Percentiles rank a stretch among this genome's conserved stretches.
phyloP scores from a whole-genome alignment of 2,888 invertebrate genomes.

The Rhagium mordax region DNA sequence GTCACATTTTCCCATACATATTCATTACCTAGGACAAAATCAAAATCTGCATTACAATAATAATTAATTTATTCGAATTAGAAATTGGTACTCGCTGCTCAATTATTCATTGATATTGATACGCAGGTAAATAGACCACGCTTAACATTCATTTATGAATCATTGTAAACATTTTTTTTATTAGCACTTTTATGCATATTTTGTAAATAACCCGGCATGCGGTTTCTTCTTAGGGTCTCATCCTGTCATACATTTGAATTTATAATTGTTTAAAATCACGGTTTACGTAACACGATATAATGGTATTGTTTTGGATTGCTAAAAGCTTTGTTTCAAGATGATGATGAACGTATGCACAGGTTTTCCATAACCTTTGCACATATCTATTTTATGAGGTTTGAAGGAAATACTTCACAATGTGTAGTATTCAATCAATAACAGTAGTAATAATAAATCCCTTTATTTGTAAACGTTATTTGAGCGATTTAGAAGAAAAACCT shows the following conservation, averaged over 20 bases:
- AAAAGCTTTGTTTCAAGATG: too few relatives aligned
- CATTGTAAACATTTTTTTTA: background rate
- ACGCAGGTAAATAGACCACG: background rate
- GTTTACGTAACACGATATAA: too few relatives aligned
- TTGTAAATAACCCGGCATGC: background rate
- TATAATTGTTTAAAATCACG: too few relatives aligned
- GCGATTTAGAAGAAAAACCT: too few relatives aligned
- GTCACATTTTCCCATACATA: constrained; percentile 15
- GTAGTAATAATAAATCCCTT: too few relatives aligned
- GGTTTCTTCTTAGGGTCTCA: background rate
- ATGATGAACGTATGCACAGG: too few relatives aligned
- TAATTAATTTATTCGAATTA: constrained; percentile 1
- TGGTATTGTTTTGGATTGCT: too few relatives aligned
- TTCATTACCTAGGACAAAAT: constrained; percentile 1
- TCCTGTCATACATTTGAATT: background rate
- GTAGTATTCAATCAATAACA: too few relatives aligned
- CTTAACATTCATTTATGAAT: constrained; percentile 3
- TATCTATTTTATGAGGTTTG: too few relatives aligned
- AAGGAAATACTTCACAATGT: too few relatives aligned
- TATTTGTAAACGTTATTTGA: too few relatives aligned
- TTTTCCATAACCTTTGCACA: too few relatives aligned
- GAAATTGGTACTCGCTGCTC: constrained; percentile 2
- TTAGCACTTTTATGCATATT: background rate
- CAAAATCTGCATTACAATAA: background rate
- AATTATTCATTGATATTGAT: constrained; percentile 3